Conservation (phyloP, 2,113 vertebrate genomes). For the Clarias magur region DNA sequence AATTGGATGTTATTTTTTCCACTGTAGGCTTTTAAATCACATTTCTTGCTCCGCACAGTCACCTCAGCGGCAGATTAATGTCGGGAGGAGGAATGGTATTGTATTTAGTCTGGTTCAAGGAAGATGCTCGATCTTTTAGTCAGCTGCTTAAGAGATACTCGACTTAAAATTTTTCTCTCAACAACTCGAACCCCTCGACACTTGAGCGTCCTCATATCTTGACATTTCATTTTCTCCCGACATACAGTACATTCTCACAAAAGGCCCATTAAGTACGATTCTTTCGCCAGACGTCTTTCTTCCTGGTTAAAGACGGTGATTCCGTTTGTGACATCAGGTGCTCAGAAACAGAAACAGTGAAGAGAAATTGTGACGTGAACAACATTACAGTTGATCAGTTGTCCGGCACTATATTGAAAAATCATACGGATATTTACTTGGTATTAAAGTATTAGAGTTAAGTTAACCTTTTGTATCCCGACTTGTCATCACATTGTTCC, state of each 20-base stretch:
- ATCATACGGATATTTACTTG: background rate
- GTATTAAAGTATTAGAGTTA: background rate
- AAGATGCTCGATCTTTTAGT: slow-evolving; percentile 14
- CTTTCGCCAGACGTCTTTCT: too few species aligned
- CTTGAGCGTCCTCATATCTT: too few species aligned
- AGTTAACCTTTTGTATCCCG: background rate
- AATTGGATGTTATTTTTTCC: slow-evolving; percentile 46
- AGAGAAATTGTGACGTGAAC: too few species aligned
- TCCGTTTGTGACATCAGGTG: too few species aligned
- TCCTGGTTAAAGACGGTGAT: too few species aligned
- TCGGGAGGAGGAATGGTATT: slow-evolving; percentile 11
- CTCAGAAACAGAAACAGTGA: too few species aligned
- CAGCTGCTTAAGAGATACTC: background rate
- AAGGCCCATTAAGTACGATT: too few species aligned
- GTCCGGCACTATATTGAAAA: background rate
- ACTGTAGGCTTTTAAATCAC: slow-evolving; percentile 24
- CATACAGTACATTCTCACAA: too few species aligned
- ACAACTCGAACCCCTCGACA: background rate
- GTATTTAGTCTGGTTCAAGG: slow-evolving; percentile 5
- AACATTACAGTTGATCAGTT: too few species aligned
- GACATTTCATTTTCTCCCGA: too few species aligned
- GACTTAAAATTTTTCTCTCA: background rate
- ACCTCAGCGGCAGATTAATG: slow-evolving; percentile 23
- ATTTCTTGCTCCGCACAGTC: slow-evolving; percentile 24
- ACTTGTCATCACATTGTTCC: slow-evolving; percentile 27